Percentiles rank a stretch among this genome's conserved stretches.
Conservation (phyloP, 2,113 vertebrate genomes). For the Edolisoma coerulescens region DNA sequence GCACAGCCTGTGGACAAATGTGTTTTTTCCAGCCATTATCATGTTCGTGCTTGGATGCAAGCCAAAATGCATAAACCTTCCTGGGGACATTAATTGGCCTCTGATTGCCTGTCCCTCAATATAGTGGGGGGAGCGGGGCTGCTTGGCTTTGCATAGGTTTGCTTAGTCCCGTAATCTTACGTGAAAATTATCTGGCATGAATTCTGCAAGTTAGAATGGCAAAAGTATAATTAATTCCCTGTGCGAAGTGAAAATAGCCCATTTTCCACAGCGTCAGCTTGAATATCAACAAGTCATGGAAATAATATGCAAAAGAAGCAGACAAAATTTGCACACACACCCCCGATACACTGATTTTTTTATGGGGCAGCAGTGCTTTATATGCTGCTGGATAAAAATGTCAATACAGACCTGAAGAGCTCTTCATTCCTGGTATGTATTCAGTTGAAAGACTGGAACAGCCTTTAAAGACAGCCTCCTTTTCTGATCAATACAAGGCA, state of each 20-base stretch:
- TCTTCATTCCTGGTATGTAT: neutral
- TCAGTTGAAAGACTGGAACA: neutral
- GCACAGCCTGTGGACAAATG: neutral
- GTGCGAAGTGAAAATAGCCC: constrained; percentile 11
- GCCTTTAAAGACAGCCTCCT: neutral
- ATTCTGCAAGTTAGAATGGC: neutral
- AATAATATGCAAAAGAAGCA: neutral
- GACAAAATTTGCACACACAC: neutral
- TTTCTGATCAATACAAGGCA: neutral
- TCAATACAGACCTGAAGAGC: neutral
- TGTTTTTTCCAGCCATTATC: neutral
- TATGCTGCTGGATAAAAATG: neutral
- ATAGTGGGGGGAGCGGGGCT: accelerated
- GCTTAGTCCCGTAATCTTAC: neutral
- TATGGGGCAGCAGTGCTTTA: neutral
- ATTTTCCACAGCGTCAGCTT: neutral
- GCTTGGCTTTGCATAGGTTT: constrained; percentile 8
- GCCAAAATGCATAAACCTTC: constrained; percentile 9
- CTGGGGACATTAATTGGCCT: neutral
- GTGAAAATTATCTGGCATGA: constrained; percentile 9
- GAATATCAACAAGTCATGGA: neutral
- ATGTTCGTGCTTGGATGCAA: neutral
- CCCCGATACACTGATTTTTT: neutral
- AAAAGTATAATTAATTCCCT: constrained; percentile 18
- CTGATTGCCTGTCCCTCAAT: neutral